Evolutionary conservation across 2,797 vertebrate genomes (phyloP).

Genomic region (Buphagus erythrorhynchus): DNA sequence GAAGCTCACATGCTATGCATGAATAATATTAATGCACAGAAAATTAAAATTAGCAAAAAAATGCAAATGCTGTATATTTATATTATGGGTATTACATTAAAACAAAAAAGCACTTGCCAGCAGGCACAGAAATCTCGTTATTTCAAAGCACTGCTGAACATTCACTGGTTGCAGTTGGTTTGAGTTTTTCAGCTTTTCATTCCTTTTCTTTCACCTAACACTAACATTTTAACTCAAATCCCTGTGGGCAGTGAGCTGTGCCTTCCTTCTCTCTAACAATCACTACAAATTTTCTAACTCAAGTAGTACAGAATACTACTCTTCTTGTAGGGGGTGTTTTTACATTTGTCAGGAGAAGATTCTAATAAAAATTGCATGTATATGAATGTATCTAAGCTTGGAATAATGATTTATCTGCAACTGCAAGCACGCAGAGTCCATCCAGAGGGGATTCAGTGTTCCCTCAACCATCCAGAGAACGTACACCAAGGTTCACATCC

Average conservation of each 20-base stretch:
- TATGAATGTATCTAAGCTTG: background rate
- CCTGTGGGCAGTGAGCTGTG: background rate
- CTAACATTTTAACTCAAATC: background rate
- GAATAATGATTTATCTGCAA: background rate
- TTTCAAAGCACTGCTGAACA: background rate
- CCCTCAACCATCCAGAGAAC: background rate
- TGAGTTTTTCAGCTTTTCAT: background rate
- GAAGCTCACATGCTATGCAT: background rate
- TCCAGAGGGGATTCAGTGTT: background rate
- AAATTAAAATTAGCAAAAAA: background rate
- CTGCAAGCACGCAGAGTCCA: background rate
- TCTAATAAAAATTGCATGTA: background rate
- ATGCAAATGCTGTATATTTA: background rate
- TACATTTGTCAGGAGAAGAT: background rate
- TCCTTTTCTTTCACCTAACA: background rate
- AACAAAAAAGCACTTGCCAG: background rate
- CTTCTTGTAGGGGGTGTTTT: background rate
- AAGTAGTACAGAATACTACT: background rate
- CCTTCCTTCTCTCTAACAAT: background rate
- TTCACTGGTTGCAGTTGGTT: background rate
- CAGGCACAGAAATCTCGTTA: background rate
- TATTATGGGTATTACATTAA: background rate
- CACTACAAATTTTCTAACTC: background rate
- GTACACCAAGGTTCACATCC: background rate
- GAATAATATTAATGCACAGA: background rate